Evolutionary conservation across 1,140 invertebrate species (phyloP), one percentile per base, ranked within the genome.

Genomic region (Lasaia peninsularis): DNA sequence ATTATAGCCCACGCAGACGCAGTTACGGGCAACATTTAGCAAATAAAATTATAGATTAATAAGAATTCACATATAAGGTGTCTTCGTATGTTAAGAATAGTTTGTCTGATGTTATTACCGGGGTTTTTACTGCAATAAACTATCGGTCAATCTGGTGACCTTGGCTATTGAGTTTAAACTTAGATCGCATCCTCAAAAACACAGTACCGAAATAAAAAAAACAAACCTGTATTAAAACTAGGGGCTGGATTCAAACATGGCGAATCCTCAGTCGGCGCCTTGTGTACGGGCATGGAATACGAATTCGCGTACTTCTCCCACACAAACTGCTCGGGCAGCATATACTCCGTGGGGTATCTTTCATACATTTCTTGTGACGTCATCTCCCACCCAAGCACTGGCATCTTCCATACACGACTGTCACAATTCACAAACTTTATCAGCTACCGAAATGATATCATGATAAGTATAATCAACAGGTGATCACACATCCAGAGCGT

Each of bases 321-420:
- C 48, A 65, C 37, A 33, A 61, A 58, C 16, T 62, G 67, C 11
- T 60, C 62, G 21, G 78, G 71, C 48, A 73, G 40, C 69, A 76
- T 67, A 55, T 79, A 80, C 14, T 78, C 74, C 12, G 71, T 49
- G 21, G 62, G 60, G 55, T 75, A 87, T 11, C 72, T 63, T 68
- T 66, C 57, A 56, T 78, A 83, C 44, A 80, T 52, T 31, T 86
- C 83, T 64, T 83, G 75, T 21, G 78, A 71, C 12, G 78, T 70
- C 65, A 75, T 78, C 14, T 76, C 76, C 73, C 63, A 72, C 6
- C 77, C 75, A 14, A 79, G 71, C 67, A 77, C 78, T 71, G 78
- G 81, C 84, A 85, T 87, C 54, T 81, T 78, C 69, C 62, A 65
- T 58, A 35, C 60, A 31, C 40, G 51, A 52, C 65, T 75, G 56